Conservation (phyloP, 2,113 vertebrate species). For the Puffinus mauretanicus region DNA sequence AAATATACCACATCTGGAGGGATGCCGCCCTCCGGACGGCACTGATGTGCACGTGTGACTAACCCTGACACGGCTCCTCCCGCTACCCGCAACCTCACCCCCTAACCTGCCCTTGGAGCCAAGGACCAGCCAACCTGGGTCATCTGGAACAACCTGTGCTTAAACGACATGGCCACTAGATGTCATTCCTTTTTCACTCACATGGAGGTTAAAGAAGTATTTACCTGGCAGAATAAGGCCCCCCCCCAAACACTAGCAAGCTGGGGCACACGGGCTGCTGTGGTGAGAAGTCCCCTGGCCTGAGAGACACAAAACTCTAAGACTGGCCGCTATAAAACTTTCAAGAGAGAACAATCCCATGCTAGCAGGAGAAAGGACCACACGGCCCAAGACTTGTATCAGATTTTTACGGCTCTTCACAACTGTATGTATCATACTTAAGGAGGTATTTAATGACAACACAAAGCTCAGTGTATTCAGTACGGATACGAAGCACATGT, state of each 20-base stretch:
- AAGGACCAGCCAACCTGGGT: background rate
- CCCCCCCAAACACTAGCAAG: background rate
- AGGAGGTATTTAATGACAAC: background rate
- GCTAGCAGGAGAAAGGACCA: background rate
- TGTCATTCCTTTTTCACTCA: conserved; percentile 65
- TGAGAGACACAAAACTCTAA: background rate
- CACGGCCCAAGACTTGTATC: background rate
- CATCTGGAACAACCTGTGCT: background rate
- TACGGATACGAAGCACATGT: accelerated
- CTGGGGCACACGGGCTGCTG: background rate
- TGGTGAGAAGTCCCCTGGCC: background rate
- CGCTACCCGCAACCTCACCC: background rate
- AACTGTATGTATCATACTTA: accelerated
- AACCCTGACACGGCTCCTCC: background rate
- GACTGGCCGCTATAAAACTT: background rate
- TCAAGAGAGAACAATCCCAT: background rate
- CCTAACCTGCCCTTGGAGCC: background rate
- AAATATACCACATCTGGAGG: background rate
- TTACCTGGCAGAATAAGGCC: background rate
- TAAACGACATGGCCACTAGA: conserved; percentile 43
- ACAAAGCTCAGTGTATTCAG: accelerated
- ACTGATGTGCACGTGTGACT: accelerated
- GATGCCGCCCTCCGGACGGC: background rate
- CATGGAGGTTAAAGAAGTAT: background rate
- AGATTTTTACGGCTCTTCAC: background rate